These are phyloP conservation scores for Blomia tropicalis DNA, from an alignment of 2,888 invertebrate genomes.

Conservation along the genomic window DNA sequence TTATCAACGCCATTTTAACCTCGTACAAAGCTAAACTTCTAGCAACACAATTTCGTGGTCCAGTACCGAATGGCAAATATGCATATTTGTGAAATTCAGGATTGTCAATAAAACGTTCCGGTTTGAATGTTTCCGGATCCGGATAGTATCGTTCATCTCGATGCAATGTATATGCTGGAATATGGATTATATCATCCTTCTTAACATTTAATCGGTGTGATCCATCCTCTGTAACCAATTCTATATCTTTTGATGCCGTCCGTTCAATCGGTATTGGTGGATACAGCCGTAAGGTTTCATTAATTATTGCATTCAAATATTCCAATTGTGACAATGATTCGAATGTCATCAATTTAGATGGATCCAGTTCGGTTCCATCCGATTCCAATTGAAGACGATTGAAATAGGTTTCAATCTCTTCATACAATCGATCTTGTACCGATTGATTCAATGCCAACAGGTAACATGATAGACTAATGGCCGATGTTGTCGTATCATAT, in stretches of 20 bases:
- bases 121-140: slow-evolving; percentile 5
- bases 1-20: background rate
- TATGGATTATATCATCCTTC: background rate
- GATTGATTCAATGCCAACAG: slow-evolving; percentile 15
- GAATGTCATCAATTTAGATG: background rate
- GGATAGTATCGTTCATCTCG: slow-evolving; percentile 13
- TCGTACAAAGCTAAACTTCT: slow-evolving; percentile 24
- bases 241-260: background rate
- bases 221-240: background rate
- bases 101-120: slow-evolving; percentile 14
- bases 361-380: background rate
- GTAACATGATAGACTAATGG: slow-evolving; percentile 7
- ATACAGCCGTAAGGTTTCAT: slow-evolving; percentile 18
- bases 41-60: slow-evolving; percentile 29
- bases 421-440: slow-evolving; percentile 20
- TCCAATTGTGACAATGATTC: background rate
- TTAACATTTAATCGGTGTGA: background rate
- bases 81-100: slow-evolving; percentile 9
- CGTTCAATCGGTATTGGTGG: slow-evolving; percentile 10
- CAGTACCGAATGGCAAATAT: slow-evolving; percentile 28
- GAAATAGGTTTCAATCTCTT: slow-evolving; percentile 17
- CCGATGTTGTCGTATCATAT: slow-evolving; percentile 22
- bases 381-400: background rate
- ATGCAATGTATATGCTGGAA: slow-evolving; percentile 16
- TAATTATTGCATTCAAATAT: slow-evolving; percentile 13